A percentile compares a stretch with the other conserved stretches of the same genome.
phyloP scores from a whole-genome alignment of 2,113 vertebrate species.

The Hemicordylus capensis region DNA sequence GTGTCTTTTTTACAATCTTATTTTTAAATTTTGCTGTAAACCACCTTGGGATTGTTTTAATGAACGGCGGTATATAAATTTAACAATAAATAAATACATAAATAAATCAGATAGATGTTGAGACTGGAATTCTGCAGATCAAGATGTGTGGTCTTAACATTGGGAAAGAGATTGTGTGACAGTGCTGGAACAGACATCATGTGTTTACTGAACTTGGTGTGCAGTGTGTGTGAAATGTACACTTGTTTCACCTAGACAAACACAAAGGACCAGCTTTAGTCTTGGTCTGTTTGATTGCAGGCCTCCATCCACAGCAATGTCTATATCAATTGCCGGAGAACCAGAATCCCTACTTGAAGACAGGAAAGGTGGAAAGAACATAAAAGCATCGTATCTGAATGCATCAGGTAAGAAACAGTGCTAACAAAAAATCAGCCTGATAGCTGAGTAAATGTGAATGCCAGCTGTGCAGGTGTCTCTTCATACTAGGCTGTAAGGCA shows the following conservation, averaged over 20 bases:
- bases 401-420: conserved; percentile 70
- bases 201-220: background rate
- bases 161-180: background rate
- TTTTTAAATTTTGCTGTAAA: too few relatives aligned
- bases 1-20: too few relatives aligned
- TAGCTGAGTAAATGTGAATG: background rate
- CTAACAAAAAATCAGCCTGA: background rate
- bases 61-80: too few relatives aligned
- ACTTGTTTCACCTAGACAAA: background rate
- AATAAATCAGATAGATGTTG: background rate
- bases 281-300: conserved; percentile 68
- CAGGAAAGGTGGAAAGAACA: conserved; percentile 85
- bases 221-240: background rate
- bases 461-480: background rate
- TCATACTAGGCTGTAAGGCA: background rate
- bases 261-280: background rate
- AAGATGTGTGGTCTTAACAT: background rate
- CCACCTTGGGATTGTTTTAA: too few relatives aligned
- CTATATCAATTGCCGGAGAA: conserved; percentile 83
- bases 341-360: conserved; percentile 86
- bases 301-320: conserved; percentile 90
- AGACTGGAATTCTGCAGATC: background rate
- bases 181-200: background rate
- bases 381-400: conserved; percentile 76
- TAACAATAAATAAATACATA: too few relatives aligned